A percentile compares a stretch with the other conserved stretches of the same genome.
These are phyloP conservation scores for Dryobates pubescens DNA, from an alignment of 2,797 vertebrate species.

Conservation along the genomic window DNA sequence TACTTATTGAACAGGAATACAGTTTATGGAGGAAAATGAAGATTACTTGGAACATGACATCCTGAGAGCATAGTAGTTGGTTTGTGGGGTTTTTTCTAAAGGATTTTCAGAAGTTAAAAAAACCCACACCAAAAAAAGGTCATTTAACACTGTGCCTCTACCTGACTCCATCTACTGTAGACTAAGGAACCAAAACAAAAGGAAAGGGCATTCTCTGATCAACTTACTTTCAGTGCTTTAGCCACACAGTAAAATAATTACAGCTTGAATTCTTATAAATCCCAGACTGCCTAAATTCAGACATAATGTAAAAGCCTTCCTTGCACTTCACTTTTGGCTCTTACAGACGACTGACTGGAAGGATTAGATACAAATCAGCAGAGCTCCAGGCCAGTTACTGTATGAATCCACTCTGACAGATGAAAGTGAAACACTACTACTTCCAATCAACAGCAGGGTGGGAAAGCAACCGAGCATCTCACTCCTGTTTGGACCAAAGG, in stretches of 20 bases:
- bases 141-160: not conserved
- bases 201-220: not conserved
- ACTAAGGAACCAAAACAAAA: not conserved
- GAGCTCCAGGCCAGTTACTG: accelerated
- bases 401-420: not conserved
- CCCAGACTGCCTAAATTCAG: not conserved
- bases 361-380: not conserved
- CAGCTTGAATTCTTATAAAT: not conserved
- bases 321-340: not conserved
- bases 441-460: accelerated
- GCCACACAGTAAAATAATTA: not conserved
- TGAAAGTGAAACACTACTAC: not conserved
- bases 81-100: not conserved
- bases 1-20: not conserved
- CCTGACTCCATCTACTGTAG: not conserved
- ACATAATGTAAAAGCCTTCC: not conserved
- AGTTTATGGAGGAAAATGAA: constrained; percentile 25
- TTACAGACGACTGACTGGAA: not conserved
- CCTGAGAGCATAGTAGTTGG: not conserved
- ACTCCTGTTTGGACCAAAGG: not conserved
- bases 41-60: not conserved
- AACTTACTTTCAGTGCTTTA: not conserved
- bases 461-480: not conserved
- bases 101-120: not conserved
- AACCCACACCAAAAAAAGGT: too few relatives aligned